These are phyloP conservation scores for Petrolisthes cinctipes DNA, from an alignment of 2,888 invertebrate species.

Conservation along the genomic window DNA sequence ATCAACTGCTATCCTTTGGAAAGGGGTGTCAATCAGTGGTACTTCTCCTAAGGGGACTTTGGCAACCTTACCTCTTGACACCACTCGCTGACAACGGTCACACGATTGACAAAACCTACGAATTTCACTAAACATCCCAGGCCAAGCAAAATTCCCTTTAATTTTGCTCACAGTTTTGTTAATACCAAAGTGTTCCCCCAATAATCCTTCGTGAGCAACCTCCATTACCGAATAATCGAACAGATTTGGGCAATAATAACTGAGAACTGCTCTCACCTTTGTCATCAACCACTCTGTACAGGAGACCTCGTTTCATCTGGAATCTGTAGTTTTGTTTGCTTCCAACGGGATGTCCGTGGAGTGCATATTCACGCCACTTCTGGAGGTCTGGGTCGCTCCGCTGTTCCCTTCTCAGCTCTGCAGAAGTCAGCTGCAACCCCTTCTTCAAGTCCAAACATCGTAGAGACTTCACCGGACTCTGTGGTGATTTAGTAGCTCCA, in stretches of 20 bases:
- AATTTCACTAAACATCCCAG: constrained; percentile 13
- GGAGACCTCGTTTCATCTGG: not conserved
- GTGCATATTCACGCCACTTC: not conserved
- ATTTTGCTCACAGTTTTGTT: constrained; percentile 7
- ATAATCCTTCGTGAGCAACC: constrained; percentile 6
- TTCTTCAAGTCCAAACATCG: not conserved
- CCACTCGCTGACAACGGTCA: constrained; percentile 25
- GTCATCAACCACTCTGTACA: not conserved
- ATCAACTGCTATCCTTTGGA: constrained; percentile 39
- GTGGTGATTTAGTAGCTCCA: not conserved
- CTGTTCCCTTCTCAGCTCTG: not conserved
- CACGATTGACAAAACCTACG: constrained; percentile 17
- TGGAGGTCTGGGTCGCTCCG: not conserved
- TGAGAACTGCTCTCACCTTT: not conserved
- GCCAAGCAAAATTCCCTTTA: constrained; percentile 8
- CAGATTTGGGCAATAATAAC: constrained; percentile 3
- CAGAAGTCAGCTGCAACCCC: not conserved
- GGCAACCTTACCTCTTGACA: not conserved
- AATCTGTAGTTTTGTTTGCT: not conserved
- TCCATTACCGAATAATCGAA: not conserved
- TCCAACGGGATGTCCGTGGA: constrained; percentile 1
- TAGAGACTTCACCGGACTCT: not conserved
- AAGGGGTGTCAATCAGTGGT: constrained; percentile 26
- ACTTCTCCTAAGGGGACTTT: constrained; percentile 18
- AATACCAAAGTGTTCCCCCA: constrained; percentile 8